Conservation (phyloP, 2,113 vertebrate species). For the Paraplagusia blochii region DNA sequence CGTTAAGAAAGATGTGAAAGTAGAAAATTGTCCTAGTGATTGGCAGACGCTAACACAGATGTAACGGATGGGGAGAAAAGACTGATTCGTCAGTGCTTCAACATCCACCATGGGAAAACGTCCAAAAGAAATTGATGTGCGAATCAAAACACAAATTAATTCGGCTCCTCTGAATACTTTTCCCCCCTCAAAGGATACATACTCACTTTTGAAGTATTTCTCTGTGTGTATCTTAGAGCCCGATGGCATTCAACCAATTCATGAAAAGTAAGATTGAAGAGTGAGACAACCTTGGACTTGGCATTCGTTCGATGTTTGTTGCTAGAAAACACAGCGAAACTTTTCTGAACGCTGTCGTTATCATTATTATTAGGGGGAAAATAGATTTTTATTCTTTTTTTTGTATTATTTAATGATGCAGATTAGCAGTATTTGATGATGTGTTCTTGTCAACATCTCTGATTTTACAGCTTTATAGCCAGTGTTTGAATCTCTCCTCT, state of each 20-base stretch:
- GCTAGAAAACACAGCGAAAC: conserved; percentile 8
- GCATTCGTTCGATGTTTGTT: conserved; percentile 16
- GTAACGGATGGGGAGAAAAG: neutral
- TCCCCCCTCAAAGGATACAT: conserved; percentile 9
- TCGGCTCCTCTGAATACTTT: conserved; percentile 8
- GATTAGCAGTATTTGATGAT: neutral
- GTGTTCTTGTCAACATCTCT: too few relatives aligned
- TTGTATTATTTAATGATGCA: neutral
- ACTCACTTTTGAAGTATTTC: neutral
- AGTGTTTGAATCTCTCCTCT: too few relatives aligned
- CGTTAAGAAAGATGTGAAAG: neutral
- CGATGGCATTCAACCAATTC: neutral
- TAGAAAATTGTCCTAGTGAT: neutral
- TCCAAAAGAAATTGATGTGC: conserved; percentile 15
- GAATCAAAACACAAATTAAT: conserved; percentile 16
- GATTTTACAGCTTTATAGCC: too few relatives aligned
- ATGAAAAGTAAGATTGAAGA: conserved; percentile 7
- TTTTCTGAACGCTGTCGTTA: conserved; percentile 8
- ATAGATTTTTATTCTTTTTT: conserved; percentile 6
- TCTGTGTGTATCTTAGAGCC: neutral
- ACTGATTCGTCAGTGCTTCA: neutral
- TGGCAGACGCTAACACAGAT: neutral
- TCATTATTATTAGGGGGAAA: conserved; percentile 11
- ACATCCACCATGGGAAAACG: neutral
- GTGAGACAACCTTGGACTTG: conserved; percentile 26